These are phyloP conservation scores for Myopa tessellatipennis DNA, from an alignment of 2,888 invertebrate species.

Conservation along the genomic window DNA sequence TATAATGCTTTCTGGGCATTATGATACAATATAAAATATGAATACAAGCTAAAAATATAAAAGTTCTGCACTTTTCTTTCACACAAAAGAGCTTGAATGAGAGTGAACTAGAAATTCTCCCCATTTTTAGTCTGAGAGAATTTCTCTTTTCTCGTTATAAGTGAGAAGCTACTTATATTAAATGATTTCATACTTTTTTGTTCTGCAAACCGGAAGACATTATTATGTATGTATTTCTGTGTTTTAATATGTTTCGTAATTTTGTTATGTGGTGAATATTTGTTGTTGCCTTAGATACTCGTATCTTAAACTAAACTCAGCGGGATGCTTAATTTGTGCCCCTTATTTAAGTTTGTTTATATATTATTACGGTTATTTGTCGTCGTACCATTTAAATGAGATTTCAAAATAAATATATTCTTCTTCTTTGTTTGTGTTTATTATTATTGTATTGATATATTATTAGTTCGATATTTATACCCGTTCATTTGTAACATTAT, in stretches of 20 bases:
- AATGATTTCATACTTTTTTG: conserved; percentile 4
- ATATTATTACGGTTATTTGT: conserved; percentile 1
- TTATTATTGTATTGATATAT: not conserved
- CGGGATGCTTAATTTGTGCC: not conserved
- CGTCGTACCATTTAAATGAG: not conserved
- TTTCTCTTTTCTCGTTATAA: no score
- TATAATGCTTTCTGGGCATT: no score
- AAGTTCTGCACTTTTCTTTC: no score
- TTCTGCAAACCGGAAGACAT: conserved; percentile 36
- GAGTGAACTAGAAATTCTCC: no score
- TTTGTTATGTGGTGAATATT: not conserved
- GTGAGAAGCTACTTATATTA: not conserved
- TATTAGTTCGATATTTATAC: not conserved
- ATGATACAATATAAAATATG: no score
- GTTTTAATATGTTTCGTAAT: conserved; percentile 3
- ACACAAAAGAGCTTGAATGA: no score
- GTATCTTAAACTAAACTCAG: not conserved
- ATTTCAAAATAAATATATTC: not conserved
- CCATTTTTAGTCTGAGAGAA: no score
- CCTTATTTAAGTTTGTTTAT: not conserved
- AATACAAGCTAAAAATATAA: no score
- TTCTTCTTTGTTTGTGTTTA: not conserved
- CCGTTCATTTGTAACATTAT: conserved; percentile 1
- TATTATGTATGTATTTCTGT: conserved; percentile 23
- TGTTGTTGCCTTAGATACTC: not conserved